Percentiles rank a stretch among this genome's conserved stretches.
Evolutionary conservation across 2,888 invertebrate genomes (phyloP).

Genomic region (Parapristionchus giblindavisi): DNA sequence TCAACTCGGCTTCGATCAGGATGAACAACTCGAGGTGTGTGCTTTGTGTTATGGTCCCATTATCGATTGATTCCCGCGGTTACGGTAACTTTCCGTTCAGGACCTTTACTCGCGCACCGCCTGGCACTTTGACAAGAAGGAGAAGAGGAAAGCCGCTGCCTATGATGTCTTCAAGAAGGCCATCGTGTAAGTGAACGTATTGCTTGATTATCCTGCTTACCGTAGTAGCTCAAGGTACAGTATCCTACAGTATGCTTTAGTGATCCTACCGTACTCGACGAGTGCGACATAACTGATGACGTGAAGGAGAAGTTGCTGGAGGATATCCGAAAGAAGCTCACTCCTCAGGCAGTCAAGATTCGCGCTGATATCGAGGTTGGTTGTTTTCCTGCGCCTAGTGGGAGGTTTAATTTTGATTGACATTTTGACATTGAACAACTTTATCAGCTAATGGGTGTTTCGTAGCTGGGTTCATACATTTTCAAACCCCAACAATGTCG

Average conservation of each 20-base stretch:
- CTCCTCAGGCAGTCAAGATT: conserved; percentile 95
- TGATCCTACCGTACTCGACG: conserved; percentile 91
- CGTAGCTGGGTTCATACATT: too few relatives aligned
- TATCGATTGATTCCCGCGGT: neutral
- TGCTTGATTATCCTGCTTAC: neutral
- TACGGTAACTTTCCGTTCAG: neutral
- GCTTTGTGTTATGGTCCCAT: too few relatives aligned
- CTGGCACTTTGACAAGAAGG: conserved; percentile 97
- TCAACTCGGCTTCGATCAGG: conserved; percentile 86
- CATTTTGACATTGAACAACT: too few relatives aligned
- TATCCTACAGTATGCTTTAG: too few relatives aligned
- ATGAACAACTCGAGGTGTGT: conserved; percentile 87
- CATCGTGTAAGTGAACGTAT: conserved; percentile 81
- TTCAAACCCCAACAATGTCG: too few relatives aligned
- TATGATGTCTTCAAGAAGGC: conserved; percentile 99
- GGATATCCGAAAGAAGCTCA: conserved; percentile 93
- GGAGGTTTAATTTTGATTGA: too few relatives aligned
- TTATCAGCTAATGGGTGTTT: too few relatives aligned
- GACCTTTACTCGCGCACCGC: conserved; percentile 80
- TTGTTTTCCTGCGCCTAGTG: too few relatives aligned
- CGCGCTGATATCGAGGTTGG: conserved; percentile 78
- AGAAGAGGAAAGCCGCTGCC: conserved; percentile 91
- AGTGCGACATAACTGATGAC: conserved; percentile 90
- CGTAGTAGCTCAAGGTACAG: too few relatives aligned
- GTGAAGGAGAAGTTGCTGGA: conserved; percentile 90